Evolutionary conservation across 2,113 vertebrate genomes (phyloP).

Genomic region (Rutilus rutilus): DNA sequence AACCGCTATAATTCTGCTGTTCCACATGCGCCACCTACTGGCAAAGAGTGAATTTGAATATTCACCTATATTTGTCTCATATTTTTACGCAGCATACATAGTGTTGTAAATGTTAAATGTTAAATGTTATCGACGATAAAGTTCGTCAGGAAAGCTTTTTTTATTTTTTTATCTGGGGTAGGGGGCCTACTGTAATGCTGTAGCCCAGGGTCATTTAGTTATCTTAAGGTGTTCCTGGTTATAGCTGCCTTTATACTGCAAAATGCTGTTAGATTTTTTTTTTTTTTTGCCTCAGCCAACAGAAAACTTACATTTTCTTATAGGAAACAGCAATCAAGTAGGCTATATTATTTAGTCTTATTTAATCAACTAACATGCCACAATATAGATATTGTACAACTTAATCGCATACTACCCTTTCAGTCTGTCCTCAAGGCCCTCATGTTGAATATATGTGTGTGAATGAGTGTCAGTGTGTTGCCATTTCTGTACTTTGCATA

Average conservation of each 20-base stretch:
- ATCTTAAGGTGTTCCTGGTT: background rate
- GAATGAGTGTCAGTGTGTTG: constrained; percentile 27
- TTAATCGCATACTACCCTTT: background rate
- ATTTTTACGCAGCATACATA: too few relatives aligned
- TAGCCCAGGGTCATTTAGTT: too few relatives aligned
- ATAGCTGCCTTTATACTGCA: background rate
- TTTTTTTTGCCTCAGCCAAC: background rate
- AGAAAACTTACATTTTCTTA: background rate
- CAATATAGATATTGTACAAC: background rate
- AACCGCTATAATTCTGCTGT: too few relatives aligned
- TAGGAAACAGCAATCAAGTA: background rate
- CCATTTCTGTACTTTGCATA: constrained; percentile 44
- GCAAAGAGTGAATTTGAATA: too few relatives aligned
- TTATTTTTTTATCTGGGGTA: too few relatives aligned
- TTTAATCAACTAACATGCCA: background rate
- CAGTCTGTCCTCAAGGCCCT: background rate
- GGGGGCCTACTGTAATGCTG: too few relatives aligned
- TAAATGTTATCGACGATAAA: too few relatives aligned
- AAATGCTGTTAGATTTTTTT: background rate
- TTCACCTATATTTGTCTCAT: too few relatives aligned
- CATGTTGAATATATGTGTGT: constrained; percentile 24
- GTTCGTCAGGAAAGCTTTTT: too few relatives aligned
- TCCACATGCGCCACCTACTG: too few relatives aligned
- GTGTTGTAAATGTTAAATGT: too few relatives aligned
- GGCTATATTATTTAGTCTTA: background rate